These are phyloP conservation scores for Perognathus longimembris DNA, from an alignment of 2,113 vertebrate genomes.

Conservation along the genomic window DNA sequence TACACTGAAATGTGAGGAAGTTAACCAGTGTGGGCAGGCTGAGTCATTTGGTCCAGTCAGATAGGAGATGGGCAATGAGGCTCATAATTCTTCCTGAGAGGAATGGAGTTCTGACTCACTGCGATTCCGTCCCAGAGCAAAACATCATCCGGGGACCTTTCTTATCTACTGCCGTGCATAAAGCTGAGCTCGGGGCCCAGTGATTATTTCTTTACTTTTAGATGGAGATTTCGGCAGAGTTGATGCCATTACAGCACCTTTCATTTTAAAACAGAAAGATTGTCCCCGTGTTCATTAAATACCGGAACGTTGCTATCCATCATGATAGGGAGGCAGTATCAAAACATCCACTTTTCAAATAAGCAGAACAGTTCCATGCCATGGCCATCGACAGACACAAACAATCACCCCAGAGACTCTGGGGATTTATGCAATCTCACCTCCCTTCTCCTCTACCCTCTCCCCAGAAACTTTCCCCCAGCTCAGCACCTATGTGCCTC, in stretches of 20 bases:
- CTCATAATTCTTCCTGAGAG: neutral
- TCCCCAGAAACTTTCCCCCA: neutral
- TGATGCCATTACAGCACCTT: constrained; percentile 46
- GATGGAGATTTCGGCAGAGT: constrained; percentile 51
- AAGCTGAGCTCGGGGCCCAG: constrained; percentile 1
- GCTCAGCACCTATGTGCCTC: neutral
- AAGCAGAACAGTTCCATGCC: constrained; percentile 35
- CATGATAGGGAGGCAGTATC: constrained; percentile 18
- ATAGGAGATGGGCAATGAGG: neutral
- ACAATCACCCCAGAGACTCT: neutral
- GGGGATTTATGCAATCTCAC: neutral
- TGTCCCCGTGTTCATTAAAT: constrained; percentile 49
- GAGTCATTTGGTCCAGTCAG: neutral
- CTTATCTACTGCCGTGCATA: constrained; percentile 27
- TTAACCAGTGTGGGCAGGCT: neutral
- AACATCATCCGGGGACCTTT: constrained; percentile 51
- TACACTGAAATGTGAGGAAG: neutral
- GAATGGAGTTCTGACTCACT: constrained; percentile 1
- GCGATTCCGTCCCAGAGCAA: constrained; percentile 42
- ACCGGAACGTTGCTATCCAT: constrained; percentile 34
- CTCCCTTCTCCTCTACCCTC: neutral
- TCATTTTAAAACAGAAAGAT: constrained; percentile 34
- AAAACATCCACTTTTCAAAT: constrained; percentile 54
- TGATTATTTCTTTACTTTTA: neutral
- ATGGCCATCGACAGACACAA: neutral